Evolutionary conservation across 2,113 vertebrate species (phyloP).

Genomic region (Vidua macroura): DNA sequence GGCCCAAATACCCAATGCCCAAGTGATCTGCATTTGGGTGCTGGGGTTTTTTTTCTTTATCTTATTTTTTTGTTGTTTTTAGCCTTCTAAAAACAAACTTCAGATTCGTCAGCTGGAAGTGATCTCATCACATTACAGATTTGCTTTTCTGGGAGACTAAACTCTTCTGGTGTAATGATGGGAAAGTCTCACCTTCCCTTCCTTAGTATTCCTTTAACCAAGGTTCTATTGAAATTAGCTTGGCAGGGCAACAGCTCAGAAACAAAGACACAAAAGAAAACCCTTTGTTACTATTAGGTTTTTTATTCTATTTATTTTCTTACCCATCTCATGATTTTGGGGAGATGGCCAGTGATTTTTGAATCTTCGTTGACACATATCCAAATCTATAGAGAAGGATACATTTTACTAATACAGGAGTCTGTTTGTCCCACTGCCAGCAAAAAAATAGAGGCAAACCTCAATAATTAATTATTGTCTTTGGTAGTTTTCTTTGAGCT

Average conservation of each 20-base stretch:
- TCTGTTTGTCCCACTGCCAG: background rate
- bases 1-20: background rate
- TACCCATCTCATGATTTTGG: background rate
- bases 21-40: background rate
- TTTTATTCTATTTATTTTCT: background rate
- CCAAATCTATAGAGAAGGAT: background rate
- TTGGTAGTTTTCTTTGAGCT: background rate
- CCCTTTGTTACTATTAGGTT: background rate
- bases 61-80: background rate
- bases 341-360: background rate
- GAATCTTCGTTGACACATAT: background rate
- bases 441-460: background rate
- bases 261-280: background rate
- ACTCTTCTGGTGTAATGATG: background rate
- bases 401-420: background rate
- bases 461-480: background rate
- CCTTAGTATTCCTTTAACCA: background rate
- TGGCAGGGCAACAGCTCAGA: background rate
- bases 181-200: slow-evolving; percentile 46
- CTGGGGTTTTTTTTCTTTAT: background rate
- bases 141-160: slow-evolving; percentile 24
- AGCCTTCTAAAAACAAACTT: slow-evolving; percentile 1
- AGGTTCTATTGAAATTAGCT: slow-evolving; percentile 2
- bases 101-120: background rate
- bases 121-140: background rate